These are phyloP conservation scores for Coelopa pilipes DNA, from an alignment of 2,888 invertebrate species.

Conservation along the genomic window DNA sequence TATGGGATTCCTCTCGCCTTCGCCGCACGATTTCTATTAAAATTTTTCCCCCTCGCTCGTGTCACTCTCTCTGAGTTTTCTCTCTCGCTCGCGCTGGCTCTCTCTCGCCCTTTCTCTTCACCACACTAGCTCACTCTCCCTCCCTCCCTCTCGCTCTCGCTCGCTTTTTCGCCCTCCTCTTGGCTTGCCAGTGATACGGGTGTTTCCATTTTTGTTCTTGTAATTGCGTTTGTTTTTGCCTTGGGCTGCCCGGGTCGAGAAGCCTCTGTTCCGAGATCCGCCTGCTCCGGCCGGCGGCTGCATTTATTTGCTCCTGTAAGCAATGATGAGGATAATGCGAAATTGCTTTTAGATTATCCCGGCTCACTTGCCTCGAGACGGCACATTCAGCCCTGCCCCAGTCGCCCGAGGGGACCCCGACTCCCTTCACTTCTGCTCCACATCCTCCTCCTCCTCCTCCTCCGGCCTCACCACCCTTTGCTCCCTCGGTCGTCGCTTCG, in stretches of 20 bases:
- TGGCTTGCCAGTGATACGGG: background rate
- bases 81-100: background rate
- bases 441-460: background rate
- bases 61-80: no score
- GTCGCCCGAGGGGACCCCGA: background rate
- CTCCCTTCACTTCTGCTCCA: background rate
- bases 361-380: slow-evolving; percentile 17
- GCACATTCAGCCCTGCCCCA: background rate
- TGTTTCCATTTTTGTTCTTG: slow-evolving; percentile 9
- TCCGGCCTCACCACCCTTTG: background rate
- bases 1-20: background rate
- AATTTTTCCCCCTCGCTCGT: no score
- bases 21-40: no score
- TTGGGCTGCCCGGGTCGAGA: background rate
- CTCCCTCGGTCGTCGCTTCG: background rate
- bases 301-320: slow-evolving; percentile 28
- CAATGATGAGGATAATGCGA: slow-evolving; percentile 29
- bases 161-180: background rate
- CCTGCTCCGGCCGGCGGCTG: slow-evolving; percentile 5
- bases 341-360: slow-evolving; percentile 30
- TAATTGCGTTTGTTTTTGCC: background rate
- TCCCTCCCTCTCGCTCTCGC: background rate
- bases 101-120: background rate
- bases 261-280: background rate
- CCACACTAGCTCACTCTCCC: background rate